Evolutionary conservation across 2,797 vertebrate genomes (phyloP).

Genomic region (Margarornis squamiger): DNA sequence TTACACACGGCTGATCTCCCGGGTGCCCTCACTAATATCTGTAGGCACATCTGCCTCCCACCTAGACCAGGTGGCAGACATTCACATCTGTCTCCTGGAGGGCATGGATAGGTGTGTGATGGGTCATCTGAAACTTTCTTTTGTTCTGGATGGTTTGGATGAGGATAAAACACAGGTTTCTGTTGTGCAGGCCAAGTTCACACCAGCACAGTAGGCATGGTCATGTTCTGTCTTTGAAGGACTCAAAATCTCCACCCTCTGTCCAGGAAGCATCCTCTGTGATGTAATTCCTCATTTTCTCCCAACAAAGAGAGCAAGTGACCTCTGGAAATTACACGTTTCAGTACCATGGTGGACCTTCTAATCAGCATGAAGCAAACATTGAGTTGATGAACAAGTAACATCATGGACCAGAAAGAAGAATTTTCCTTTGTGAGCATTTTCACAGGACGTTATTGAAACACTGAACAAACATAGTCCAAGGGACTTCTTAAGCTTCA

Average conservation of each 20-base stretch:
- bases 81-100: not conserved
- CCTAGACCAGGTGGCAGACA: rapidly evolving
- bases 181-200: not conserved
- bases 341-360: not conserved
- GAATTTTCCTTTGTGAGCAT: not conserved
- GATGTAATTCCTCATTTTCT: not conserved
- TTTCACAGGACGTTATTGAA: constrained; percentile 38
- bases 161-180: not conserved
- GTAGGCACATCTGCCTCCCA: not conserved
- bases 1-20: not conserved
- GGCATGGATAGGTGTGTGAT: not conserved
- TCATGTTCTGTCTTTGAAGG: not conserved
- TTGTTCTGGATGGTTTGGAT: not conserved
- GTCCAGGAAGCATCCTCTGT: not conserved
- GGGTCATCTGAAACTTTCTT: not conserved
- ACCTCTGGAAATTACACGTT: not conserved
- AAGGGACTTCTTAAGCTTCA: constrained; percentile 26
- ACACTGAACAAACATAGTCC: not conserved
- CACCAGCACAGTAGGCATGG: rapidly evolving
- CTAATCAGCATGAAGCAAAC: not conserved
- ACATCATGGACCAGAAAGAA: not conserved
- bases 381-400: not conserved
- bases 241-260: not conserved
- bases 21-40: rapidly evolving
- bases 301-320: not conserved